Evolutionary conservation across 1,140 invertebrate genomes (phyloP).

Genomic region (Hylyphantes graminicola): DNA sequence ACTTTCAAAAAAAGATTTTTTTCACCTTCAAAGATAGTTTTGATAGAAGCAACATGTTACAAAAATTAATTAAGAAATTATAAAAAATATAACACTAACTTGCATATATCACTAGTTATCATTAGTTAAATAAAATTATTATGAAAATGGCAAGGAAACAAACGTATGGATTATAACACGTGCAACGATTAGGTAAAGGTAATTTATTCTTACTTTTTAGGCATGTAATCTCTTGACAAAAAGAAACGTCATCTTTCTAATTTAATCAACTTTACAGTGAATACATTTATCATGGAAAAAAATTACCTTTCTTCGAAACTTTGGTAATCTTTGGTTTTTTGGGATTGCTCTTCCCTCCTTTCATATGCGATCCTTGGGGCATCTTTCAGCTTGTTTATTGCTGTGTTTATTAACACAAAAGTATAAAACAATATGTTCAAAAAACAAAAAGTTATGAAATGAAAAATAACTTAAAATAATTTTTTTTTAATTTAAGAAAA

Average conservation of each 20-base stretch:
- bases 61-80: too few relatives aligned
- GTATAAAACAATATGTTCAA: too few relatives aligned
- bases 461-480: too few relatives aligned
- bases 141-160: not conserved
- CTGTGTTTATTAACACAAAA: too few relatives aligned
- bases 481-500: too few relatives aligned
- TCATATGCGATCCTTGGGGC: slow-evolving; percentile 50
- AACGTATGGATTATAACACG: not conserved
- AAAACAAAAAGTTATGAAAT: too few relatives aligned
- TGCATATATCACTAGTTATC: too few relatives aligned
- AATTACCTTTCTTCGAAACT: slow-evolving; percentile 40
- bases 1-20: not conserved
- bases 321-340: slow-evolving; percentile 45
- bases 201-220: not conserved
- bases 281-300: not conserved
- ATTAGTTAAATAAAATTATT: not conserved
- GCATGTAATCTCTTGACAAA: not conserved
- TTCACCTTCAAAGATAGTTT: too few relatives aligned
- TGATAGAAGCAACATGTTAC: too few relatives aligned
- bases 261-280: not conserved
- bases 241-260: not conserved
- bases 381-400: slow-evolving; percentile 1
- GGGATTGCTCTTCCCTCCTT: slow-evolving; percentile 19
- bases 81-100: too few relatives aligned
- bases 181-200: not conserved